Conservation (phyloP, 2,113 vertebrate genomes). For the Thalassoma bifasciatum region DNA sequence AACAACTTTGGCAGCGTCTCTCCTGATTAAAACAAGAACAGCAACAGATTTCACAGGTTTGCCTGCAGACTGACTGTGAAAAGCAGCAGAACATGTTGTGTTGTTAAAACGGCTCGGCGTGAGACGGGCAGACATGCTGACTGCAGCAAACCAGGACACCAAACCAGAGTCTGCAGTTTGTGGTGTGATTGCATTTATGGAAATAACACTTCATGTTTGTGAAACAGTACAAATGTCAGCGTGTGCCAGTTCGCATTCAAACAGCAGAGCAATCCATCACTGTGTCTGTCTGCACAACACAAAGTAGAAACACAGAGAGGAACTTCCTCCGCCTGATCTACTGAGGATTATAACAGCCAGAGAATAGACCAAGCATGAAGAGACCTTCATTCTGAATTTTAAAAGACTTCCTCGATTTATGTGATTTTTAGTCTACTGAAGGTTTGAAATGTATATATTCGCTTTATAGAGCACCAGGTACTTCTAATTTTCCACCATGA, state of each 20-base stretch:
- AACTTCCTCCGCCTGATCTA: not conserved
- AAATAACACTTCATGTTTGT: conserved; percentile 62
- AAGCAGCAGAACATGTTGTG: conserved; percentile 13
- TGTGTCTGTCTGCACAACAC: conserved; percentile 9
- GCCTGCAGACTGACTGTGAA: conserved; percentile 9
- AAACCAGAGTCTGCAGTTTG: conserved; percentile 9
- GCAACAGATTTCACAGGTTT: not conserved
- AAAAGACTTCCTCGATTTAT: too few relatives aligned
- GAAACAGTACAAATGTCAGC: conserved; percentile 69
- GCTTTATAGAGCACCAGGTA: too few relatives aligned
- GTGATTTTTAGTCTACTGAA: too few relatives aligned
- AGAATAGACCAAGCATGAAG: too few relatives aligned
- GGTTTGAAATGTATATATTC: too few relatives aligned
- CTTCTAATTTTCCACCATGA: too few relatives aligned
- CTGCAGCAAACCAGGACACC: conserved; percentile 35
- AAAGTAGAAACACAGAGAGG: conserved; percentile 26
- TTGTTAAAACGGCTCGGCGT: not conserved
- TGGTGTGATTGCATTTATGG: conserved; percentile 69
- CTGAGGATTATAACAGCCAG: too few relatives aligned
- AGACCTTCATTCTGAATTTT: too few relatives aligned
- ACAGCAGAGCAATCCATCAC: conserved; percentile 69
- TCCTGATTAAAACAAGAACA: conserved; percentile 4
- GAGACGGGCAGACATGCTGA: conserved; percentile 40
- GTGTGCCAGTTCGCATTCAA: conserved; percentile 47
- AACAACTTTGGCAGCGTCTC: not conserved